Conservation (phyloP, 2,888 invertebrate genomes). For the Griposia aprilina region DNA sequence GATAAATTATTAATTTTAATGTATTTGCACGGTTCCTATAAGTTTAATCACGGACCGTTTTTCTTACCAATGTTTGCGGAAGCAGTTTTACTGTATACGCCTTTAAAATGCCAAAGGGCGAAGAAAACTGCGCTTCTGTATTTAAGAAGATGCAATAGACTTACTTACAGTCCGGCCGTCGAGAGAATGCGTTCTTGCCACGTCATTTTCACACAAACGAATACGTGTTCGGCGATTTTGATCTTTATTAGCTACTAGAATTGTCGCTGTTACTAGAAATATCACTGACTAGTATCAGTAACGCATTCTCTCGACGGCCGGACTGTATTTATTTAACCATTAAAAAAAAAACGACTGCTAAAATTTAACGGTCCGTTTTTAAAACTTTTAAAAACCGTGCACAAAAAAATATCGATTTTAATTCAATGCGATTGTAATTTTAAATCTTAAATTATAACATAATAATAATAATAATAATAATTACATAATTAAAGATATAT, state of each 20-base stretch:
- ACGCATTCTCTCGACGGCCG: too few species aligned
- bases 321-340: neutral
- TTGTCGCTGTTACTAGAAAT: too few species aligned
- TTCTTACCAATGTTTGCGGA: neutral
- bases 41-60: slow-evolving; percentile 6
- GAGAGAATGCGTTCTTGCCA: too few species aligned
- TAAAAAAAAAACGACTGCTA: neutral
- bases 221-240: too few species aligned
- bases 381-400: slow-evolving; percentile 20
- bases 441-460: slow-evolving; percentile 43
- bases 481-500: slow-evolving; percentile 31
- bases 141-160: neutral
- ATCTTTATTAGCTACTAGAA: too few species aligned
- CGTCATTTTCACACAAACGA: too few species aligned
- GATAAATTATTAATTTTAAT: slow-evolving; percentile 42
- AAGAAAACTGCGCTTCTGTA: neutral
- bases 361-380: neutral
- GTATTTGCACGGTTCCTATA: neutral
- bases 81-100: neutral
- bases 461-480: slow-evolving; percentile 29
- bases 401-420: slow-evolving; percentile 7
- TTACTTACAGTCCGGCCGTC: neutral
- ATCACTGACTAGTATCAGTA: too few species aligned
- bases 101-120: neutral
- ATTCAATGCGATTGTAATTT: slow-evolving; percentile 23